These are phyloP conservation scores for Parapsyche elsis DNA, from an alignment of 1,140 invertebrate genomes.

Conservation along the genomic window DNA sequence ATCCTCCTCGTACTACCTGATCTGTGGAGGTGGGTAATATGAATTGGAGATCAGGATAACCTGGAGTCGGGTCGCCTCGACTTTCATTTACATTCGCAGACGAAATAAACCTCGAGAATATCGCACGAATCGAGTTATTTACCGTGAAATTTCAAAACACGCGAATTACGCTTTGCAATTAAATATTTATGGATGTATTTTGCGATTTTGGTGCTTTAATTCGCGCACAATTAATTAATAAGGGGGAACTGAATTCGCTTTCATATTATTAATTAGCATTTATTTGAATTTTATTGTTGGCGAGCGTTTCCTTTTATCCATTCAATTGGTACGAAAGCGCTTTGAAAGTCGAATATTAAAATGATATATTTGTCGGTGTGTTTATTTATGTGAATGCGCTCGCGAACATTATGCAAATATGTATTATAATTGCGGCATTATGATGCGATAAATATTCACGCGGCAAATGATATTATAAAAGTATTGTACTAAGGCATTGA, in stretches of 20 bases:
- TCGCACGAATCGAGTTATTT: conserved; percentile 16
- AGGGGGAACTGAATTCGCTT: not conserved
- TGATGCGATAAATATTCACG: too few species aligned
- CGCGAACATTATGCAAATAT: too few species aligned
- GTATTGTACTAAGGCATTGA: too few species aligned
- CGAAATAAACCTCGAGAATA: conserved; percentile 3
- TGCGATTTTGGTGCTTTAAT: not conserved
- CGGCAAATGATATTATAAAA: too few species aligned
- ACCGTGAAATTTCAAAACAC: not conserved
- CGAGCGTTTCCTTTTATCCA: not conserved
- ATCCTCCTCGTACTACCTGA: not conserved
- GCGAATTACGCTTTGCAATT: too few species aligned
- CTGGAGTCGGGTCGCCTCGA: not conserved
- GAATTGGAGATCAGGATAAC: conserved; percentile 29
- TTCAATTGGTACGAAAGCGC: not conserved
- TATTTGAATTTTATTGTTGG: conserved; percentile 13
- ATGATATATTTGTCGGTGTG: too few species aligned
- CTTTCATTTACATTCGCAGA: conserved; percentile 14
- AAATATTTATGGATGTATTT: not conserved
- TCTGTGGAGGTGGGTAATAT: not conserved
- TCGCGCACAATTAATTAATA: not conserved
- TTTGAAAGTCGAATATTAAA: not conserved
- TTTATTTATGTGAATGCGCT: too few species aligned
- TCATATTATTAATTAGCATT: conserved; percentile 1
- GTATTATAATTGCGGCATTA: too few species aligned